Percentiles rank a stretch among this genome's conserved stretches.
Evolutionary conservation across 2,888 invertebrate species (phyloP).

Genomic region (Drosophila macrothrix): DNA sequence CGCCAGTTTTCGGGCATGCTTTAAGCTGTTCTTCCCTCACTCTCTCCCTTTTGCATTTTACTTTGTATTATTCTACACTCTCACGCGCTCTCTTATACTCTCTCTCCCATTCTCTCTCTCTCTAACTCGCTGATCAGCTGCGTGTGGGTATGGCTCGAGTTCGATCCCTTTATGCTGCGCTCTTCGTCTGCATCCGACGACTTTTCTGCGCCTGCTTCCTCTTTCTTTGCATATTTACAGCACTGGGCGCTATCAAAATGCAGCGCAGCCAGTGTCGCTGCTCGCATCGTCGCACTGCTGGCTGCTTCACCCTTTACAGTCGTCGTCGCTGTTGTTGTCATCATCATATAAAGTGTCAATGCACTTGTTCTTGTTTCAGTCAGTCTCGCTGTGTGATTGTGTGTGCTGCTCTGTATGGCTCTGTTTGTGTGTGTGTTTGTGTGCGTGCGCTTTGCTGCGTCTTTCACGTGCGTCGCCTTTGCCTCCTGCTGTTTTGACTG

Average conservation of each 20-base stretch:
- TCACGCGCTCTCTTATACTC: slow-evolving; percentile 12
- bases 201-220: slow-evolving; percentile 14
- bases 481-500: slow-evolving; percentile 78
- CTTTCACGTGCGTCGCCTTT: slow-evolving; percentile 76
- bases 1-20: slow-evolving; percentile 59
- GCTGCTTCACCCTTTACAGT: slow-evolving; percentile 75
- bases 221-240: slow-evolving; percentile 56
- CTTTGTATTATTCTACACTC: not conserved
- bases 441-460: slow-evolving; percentile 76
- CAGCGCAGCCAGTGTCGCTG: slow-evolving; percentile 63
- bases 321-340: slow-evolving; percentile 49
- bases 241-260: slow-evolving; percentile 67
- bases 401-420: slow-evolving; percentile 22
- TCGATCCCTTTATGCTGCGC: slow-evolving; percentile 70
- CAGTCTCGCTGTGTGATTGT: slow-evolving; percentile 36
- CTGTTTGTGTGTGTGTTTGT: slow-evolving; percentile 41
- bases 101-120: not conserved
- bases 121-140: slow-evolving; percentile 61
- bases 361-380: slow-evolving; percentile 83
- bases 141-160: slow-evolving; percentile 53
- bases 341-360: slow-evolving; percentile 81
- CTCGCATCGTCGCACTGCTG: slow-evolving; percentile 44
- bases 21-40: slow-evolving; percentile 24
- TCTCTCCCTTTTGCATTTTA: slow-evolving; percentile 24
- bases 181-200: slow-evolving; percentile 20